A percentile compares a stretch with the other conserved stretches of the same genome.
phyloP scores from a whole-genome alignment of 2,888 invertebrate species.

The Latrodectus elegans region DNA sequence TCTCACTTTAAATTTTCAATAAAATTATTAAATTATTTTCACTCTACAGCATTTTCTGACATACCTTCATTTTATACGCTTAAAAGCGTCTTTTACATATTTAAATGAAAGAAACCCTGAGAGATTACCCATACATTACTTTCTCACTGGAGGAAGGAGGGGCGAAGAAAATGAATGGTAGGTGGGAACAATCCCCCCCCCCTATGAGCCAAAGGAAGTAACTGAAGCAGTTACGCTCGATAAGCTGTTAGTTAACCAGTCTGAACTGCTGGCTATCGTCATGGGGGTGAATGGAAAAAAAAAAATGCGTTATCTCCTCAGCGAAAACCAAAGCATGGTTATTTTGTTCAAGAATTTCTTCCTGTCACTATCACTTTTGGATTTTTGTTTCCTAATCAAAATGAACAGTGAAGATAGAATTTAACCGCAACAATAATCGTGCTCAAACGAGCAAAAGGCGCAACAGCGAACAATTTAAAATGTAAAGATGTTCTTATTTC shows the following conservation, averaged over 20 bases:
- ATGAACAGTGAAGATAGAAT: neutral
- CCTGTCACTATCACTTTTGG: neutral
- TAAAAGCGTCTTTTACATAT: no score
- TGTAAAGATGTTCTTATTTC: no score
- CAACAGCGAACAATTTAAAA: no score
- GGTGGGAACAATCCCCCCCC: neutral
- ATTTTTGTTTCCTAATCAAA: slow-evolving; percentile 1
- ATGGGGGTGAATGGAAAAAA: neutral
- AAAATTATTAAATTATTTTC: no score
- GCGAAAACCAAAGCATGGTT: slow-evolving; percentile 2
- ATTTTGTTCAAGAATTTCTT: neutral
- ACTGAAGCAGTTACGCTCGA: slow-evolving; percentile 1
- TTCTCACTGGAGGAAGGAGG: neutral
- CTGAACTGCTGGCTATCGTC: neutral
- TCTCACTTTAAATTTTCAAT: no score
- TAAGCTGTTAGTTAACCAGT: slow-evolving; percentile 2
- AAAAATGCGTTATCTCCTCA: neutral
- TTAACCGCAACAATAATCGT: neutral
- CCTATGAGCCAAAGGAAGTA: neutral
- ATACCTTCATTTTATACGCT: no score
- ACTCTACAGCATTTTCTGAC: no score
- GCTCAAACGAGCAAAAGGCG: neutral
- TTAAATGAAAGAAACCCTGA: no score
- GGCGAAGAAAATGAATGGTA: neutral
- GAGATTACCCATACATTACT: neutral